These are phyloP conservation scores for Zoanthus gigantus DNA, from an alignment of 92 coral and sea anemone genomes.

Conservation along the genomic window DNA sequence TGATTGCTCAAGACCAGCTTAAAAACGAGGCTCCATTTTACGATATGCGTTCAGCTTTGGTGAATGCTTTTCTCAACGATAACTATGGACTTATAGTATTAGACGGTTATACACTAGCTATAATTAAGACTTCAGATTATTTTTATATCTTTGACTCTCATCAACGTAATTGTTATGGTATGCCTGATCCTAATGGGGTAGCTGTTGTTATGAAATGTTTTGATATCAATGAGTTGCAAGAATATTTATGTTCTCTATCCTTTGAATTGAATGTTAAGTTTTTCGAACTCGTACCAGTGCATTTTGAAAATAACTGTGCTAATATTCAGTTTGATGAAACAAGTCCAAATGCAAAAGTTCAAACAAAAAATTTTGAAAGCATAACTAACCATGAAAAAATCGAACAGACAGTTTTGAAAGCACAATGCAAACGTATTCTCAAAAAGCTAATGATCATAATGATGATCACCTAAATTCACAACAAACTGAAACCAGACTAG, in stretches of 20 bases:
- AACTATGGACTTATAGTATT: slow-evolving; percentile 24
- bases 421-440: slow-evolving; percentile 1
- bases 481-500: slow-evolving; percentile 13
- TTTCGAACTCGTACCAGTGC: slow-evolving; percentile 16
- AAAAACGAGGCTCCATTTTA: slow-evolving; percentile 12
- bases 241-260: slow-evolving; percentile 34
- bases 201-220: slow-evolving; percentile 34
- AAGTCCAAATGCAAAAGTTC: not conserved
- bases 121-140: slow-evolving; percentile 23
- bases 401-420: slow-evolving; percentile 5
- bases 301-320: not conserved
- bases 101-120: slow-evolving; percentile 19
- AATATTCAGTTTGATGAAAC: slow-evolving; percentile 6
- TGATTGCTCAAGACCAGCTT: slow-evolving; percentile 13
- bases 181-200: slow-evolving; percentile 39
- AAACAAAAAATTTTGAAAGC: not conserved
- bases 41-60: slow-evolving; percentile 10
- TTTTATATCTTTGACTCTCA: slow-evolving; percentile 23
- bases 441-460: not conserved
- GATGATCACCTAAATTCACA: not conserved
- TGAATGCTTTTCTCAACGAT: slow-evolving; percentile 19
- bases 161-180: slow-evolving; percentile 30
- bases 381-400: not conserved
- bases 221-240: slow-evolving; percentile 17
- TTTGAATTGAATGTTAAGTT: slow-evolving; percentile 11